Base-by-base conservation (phyloP, 1,140 invertebrate species). In the Microplitis mediator region DNA sequence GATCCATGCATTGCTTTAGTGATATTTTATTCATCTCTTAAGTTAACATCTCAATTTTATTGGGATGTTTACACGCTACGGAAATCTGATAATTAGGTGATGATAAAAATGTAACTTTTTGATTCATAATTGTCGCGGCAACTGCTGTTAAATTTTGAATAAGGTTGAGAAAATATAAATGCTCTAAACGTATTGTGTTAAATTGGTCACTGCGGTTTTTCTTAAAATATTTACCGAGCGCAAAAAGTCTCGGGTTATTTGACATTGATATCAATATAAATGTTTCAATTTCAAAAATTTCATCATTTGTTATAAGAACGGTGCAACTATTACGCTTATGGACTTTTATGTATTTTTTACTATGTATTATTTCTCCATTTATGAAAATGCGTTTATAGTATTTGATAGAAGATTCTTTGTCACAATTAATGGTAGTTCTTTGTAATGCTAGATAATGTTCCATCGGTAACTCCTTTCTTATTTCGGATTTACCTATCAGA, bases 261-360 rank as follows among this genome's bases (percentile, higher is more conserved):
- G 23, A n/a, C 1, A 62, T 45, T 62, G 5, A 0, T 6, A 51
- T 39, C 23, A 71, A 3, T 52, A 71, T 8, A 64, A 71, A 71
- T 50, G 16, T 39, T 32, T 63, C n/a, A 64, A 71, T 64, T 64
- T 71, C 69, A 36, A 71, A 71, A 36, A 71, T 52, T 71, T 71
- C 69, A 36, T 54, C 16, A 64, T 71, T 64, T 63, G 13, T 63
- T 11, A 64, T 16, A 14, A 71, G 32, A 52, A 71, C 69, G 8
- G 61, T 71, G 52, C 64, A 71, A 54, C 60, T 71, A 35, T 71
- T 71, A 14, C 61, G 60, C 34, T 70, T 70, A 50, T 61, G 61
- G 14, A 62, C 56, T 51, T 35, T 62, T 1, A 2, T 23, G 50
- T 70, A 70, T n/a, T 70, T 45, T 45, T 23, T 36, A 32, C 35